A percentile compares a stretch with the other conserved stretches of the same genome.
Conservation (phyloP, 92 coral and sea anemone species). For the Porites evermanni region DNA sequence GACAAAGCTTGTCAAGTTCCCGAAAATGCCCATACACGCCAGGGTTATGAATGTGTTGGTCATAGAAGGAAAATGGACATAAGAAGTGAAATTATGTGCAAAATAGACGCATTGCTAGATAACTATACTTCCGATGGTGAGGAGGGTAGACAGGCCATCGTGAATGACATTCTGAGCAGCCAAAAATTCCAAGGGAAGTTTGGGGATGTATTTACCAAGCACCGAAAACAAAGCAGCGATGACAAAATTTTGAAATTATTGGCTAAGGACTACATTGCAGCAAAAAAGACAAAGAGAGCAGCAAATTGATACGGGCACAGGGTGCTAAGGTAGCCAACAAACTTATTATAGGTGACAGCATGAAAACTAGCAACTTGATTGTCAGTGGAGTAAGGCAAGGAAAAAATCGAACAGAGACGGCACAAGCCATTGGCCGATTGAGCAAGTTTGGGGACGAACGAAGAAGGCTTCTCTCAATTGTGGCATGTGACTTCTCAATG, state of each 20-base stretch:
- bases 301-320: constrained; percentile 13
- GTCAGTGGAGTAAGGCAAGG: neutral
- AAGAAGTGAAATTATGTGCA: constrained; percentile 1
- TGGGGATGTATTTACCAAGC: neutral
- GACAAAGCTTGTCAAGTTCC: constrained; percentile 53
- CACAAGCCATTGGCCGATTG: neutral
- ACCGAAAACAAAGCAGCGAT: neutral
- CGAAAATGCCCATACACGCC: neutral
- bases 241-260: neutral
- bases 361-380: neutral
- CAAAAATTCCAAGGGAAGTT: neutral
- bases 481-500: constrained; percentile 37
- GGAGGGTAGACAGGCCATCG: neutral
- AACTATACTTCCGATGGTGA: constrained; percentile 7
- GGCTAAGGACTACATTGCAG: neutral
- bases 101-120: neutral
- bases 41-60: constrained; percentile 1
- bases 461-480: constrained; percentile 39
- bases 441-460: constrained; percentile 12
- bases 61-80: neutral
- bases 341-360: neutral
- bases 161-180: neutral
- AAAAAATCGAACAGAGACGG: neutral
- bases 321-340: constrained; percentile 9
- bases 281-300: constrained; percentile 14